Base-by-base conservation (phyloP, 2,113 vertebrate genomes). In the Alectura lathami region DNA sequence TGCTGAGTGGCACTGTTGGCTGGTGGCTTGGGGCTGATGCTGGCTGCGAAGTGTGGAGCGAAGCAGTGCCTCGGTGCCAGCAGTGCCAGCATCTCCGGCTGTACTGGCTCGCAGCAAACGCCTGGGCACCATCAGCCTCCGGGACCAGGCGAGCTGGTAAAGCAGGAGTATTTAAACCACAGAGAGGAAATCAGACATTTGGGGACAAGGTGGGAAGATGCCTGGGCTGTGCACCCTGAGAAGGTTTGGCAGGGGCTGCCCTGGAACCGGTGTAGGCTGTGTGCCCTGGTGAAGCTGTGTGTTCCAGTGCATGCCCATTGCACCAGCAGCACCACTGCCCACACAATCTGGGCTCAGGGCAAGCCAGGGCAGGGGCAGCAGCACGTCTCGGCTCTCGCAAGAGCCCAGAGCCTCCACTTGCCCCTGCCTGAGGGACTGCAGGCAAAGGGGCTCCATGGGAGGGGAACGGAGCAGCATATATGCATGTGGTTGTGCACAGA, bases 241-340 rank as follows among this genome's bases (percentile, higher is more conserved):
- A 93, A 93, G 95, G 94, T 95, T 81, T 77, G 60, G 80, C 91
- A 0, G 1, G 82, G 78, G 83, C 53, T 80, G 23, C 79, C 87
- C 6, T 34, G 29, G 42, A 93, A 93, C 95, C 70, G 87, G 94
- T 84, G 91, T 43, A 15, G 11, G 15, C 11, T 21, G 54, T 21
- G 9, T 20, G 54, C 17, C 53, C 15, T 15, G 15, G 15, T 43
- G 54, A 32, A 17, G 30, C 54, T n/a, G 54, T 20, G 9, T 56
- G 53, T 32, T 30, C 53, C 17, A 10, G 53, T 18, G 0, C 6
- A 10, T 32, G 30, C 34, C 57, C 23, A 59, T 64, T 77, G 40
- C 60, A 51, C 91, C 69, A 5, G 51, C 53, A 21, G 72, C 91
- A 75, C 38, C 8, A 1, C 87, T 57, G 84, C 93, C 94, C 91